A percentile compares a stretch with the other conserved stretches of the same genome.
phyloP scores from a whole-genome alignment of 1,140 invertebrate genomes.

The Nymphalis io region DNA sequence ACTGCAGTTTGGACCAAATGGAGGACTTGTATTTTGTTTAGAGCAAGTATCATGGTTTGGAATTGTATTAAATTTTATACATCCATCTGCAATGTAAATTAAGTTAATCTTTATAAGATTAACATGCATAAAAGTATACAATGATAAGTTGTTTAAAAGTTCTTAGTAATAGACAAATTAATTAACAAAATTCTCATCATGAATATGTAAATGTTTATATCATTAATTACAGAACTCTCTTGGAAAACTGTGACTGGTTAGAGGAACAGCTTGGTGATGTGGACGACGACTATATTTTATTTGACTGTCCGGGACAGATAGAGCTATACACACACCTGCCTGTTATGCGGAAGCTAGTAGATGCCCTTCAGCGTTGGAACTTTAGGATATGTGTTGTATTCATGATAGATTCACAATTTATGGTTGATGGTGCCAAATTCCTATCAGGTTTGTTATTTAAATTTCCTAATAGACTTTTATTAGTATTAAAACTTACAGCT shows the following conservation, averaged over 20 bases:
- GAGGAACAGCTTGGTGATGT: slow-evolving; percentile 89
- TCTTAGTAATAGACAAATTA: too few relatives aligned
- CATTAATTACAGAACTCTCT: slow-evolving; percentile 85
- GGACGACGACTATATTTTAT: slow-evolving; percentile 97
- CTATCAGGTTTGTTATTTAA: slow-evolving; percentile 83
- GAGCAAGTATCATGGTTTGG: slow-evolving; percentile 84
- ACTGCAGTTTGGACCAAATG: slow-evolving; percentile 98
- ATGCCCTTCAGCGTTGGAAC: slow-evolving; percentile 91
- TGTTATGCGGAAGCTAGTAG: slow-evolving; percentile 91
- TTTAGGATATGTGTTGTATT: slow-evolving; percentile 96
- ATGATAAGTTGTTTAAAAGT: too few relatives aligned
- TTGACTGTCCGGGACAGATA: slow-evolving; percentile 99
- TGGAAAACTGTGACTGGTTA: slow-evolving; percentile 96
- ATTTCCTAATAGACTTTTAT: slow-evolving; percentile 1
- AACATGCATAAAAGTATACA: too few relatives aligned
- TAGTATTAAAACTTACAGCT: too few relatives aligned
- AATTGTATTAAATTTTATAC: too few relatives aligned
- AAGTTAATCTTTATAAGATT: too few relatives aligned
- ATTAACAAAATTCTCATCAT: neutral
- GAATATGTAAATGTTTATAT: neutral
- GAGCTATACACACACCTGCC: slow-evolving; percentile 98
- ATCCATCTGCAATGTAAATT: too few relatives aligned
- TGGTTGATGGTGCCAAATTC: slow-evolving; percentile 97
- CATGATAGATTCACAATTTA: slow-evolving; percentile 97
- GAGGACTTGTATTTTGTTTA: slow-evolving; percentile 97